A percentile compares a stretch with the other conserved stretches of the same genome.
These are phyloP conservation scores for Silurus asotus DNA, from an alignment of 2,113 vertebrate species.

Conservation along the genomic window DNA sequence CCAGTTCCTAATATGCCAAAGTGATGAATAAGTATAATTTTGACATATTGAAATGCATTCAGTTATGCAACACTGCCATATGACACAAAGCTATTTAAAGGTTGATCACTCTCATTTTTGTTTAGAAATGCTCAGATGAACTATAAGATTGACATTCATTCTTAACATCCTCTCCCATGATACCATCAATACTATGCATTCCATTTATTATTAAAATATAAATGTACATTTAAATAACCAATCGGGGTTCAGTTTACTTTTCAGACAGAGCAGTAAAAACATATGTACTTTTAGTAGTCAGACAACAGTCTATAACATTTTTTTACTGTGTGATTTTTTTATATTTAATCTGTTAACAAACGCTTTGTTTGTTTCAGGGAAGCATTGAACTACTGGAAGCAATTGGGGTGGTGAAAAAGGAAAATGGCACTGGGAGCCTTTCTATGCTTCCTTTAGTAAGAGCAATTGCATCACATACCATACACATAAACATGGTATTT, in stretches of 20 bases:
- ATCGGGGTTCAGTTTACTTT: background rate
- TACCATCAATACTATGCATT: background rate
- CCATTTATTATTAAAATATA: slow-evolving; percentile 2
- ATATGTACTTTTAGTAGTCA: background rate
- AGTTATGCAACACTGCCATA: background rate
- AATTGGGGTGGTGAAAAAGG: slow-evolving; percentile 67
- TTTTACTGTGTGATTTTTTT: background rate
- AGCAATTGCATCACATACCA: background rate
- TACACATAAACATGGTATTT: background rate
- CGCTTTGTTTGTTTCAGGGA: slow-evolving; percentile 54
- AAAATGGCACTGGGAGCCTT: slow-evolving; percentile 61
- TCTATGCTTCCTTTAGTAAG: slow-evolving; percentile 35
- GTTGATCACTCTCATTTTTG: background rate
- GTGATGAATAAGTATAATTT: background rate
- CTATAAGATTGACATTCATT: background rate
- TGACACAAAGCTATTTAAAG: background rate
- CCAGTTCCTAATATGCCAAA: background rate
- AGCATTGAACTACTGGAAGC: slow-evolving; percentile 72
- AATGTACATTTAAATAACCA: background rate
- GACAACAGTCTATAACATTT: background rate
- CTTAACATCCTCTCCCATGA: background rate
- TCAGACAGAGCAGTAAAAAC: background rate
- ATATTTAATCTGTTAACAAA: background rate
- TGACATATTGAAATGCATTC: background rate
- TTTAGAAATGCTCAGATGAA: background rate